Conservation (phyloP, 2,797 vertebrate genomes). For the Coreius guichenoti region DNA sequence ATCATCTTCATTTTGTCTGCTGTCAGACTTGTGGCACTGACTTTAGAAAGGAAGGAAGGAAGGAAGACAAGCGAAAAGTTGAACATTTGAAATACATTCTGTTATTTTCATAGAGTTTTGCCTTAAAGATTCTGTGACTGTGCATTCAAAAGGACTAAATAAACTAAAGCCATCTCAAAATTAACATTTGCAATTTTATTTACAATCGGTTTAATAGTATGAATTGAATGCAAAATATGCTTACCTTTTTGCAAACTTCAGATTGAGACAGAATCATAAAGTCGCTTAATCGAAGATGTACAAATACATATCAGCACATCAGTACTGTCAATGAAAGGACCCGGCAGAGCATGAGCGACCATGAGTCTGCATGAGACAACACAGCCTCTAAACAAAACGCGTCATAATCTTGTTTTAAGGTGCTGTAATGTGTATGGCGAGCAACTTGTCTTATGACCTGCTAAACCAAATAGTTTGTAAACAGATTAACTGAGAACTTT, state of each 20-base stretch:
- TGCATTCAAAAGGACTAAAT: not conserved
- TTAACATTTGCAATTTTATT: not conserved
- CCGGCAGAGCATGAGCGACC: not conserved
- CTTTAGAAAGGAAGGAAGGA: not conserved
- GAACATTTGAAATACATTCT: not conserved
- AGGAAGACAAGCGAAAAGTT: not conserved
- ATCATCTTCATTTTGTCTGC: constrained; percentile 76
- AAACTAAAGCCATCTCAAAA: not conserved
- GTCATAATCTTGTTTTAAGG: not conserved
- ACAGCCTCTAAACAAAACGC: not conserved
- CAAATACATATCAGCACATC: not conserved
- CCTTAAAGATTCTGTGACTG: not conserved
- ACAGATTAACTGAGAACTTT: constrained; percentile 33
- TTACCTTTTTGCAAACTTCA: constrained; percentile 16
- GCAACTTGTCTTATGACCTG: not conserved
- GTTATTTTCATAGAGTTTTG: not conserved
- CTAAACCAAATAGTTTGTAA: constrained; percentile 30
- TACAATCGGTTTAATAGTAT: not conserved
- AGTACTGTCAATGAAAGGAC: not conserved
- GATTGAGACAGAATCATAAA: not conserved
- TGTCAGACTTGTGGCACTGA: constrained; percentile 14
- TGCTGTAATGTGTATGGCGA: not conserved
- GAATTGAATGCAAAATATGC: not conserved
- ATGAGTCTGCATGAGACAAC: not conserved
- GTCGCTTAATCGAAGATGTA: not conserved